Conservation (phyloP, 1,140 invertebrate genomes). For the Rhynchophorus ferrugineus region DNA sequence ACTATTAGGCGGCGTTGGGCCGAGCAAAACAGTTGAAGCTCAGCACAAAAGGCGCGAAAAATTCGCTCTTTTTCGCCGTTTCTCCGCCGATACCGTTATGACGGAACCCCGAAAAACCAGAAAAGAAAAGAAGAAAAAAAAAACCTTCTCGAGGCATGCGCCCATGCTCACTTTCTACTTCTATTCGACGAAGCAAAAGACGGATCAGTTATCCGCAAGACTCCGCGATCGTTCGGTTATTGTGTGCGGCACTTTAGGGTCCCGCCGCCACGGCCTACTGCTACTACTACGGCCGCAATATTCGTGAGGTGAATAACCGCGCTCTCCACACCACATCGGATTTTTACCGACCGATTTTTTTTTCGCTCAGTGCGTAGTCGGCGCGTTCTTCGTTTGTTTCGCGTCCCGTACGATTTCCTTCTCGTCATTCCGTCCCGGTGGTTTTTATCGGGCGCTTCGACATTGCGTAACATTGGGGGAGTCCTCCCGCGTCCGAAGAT, state of each 20-base stretch:
- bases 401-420: background rate
- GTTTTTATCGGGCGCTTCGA: too few species aligned
- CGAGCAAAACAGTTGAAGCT: too few species aligned
- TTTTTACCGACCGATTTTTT: conserved; percentile 1
- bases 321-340: too few species aligned
- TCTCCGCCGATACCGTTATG: too few species aligned
- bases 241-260: conserved; percentile 5
- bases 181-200: conserved; percentile 7
- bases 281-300: background rate
- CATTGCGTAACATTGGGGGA: background rate
- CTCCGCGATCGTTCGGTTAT: conserved; percentile 5
- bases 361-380: conserved; percentile 1
- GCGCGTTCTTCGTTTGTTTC: background rate
- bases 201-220: conserved; percentile 20
- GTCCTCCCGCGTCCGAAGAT: conserved; percentile 11
- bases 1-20: too few species aligned
- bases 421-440: background rate
- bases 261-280: background rate
- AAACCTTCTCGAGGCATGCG: conserved; percentile 23
- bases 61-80: too few species aligned
- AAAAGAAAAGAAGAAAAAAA: background rate
- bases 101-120: background rate
- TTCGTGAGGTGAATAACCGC: conserved; percentile 18
- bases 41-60: too few species aligned
- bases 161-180: conserved; percentile 27